Percentiles rank a stretch among this genome's conserved stretches.
Conservation (phyloP, 2,888 invertebrate species). For the Caenorhabditis sp. region DNA sequence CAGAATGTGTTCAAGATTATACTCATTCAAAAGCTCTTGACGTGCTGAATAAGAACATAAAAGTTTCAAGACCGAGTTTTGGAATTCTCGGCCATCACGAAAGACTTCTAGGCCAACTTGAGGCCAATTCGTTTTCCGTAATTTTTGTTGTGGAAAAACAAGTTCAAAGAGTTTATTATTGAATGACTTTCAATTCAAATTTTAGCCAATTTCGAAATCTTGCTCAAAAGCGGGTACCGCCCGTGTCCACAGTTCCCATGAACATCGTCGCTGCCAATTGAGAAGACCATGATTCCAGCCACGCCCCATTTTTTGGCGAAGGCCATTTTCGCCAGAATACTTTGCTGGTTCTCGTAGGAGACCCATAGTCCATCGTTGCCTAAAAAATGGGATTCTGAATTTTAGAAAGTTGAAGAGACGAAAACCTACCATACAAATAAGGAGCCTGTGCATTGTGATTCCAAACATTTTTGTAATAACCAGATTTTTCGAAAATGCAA, state of each 20-base stretch:
- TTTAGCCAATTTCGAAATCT: conserved; percentile 22
- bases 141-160: no score
- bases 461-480: conserved; percentile 83
- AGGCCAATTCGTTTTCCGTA: no score
- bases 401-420: not conserved
- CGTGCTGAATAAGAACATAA: no score
- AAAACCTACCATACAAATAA: conserved; percentile 86
- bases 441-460: conserved; percentile 89
- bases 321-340: conserved; percentile 85
- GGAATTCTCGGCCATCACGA: no score
- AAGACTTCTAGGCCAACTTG: no score
- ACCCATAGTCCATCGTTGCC: conserved; percentile 88
- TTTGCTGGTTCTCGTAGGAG: conserved; percentile 88
- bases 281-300: conserved; percentile 68
- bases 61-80: no score
- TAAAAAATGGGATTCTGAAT: conserved; percentile 29
- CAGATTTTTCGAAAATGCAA: conserved; percentile 38
- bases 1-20: no score
- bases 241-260: conserved; percentile 63
- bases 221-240: conserved; percentile 40
- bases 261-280: conserved; percentile 65
- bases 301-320: conserved; percentile 85
- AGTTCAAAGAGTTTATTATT: no score
- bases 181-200: not conserved
- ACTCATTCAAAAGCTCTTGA: no score